Evolutionary conservation across 2,113 vertebrate genomes (phyloP).

Genomic region (Thryonomys swinderianus): DNA sequence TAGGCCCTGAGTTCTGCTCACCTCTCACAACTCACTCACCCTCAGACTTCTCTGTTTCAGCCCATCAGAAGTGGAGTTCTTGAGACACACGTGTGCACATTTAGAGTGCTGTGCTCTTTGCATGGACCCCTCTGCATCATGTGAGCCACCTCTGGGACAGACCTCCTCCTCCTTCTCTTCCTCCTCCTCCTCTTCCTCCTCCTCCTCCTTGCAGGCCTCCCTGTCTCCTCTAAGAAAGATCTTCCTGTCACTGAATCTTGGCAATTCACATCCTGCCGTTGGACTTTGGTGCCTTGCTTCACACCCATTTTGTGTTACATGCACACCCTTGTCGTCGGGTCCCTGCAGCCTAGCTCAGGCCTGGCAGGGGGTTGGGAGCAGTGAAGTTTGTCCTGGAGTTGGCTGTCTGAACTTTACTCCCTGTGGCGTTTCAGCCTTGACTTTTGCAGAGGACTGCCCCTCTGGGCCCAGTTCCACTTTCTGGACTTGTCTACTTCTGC

Average conservation of each 20-base stretch:
- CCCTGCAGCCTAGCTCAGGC: neutral
- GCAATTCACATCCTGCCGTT: neutral
- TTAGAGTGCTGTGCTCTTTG: neutral
- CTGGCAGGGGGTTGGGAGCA: rapidly evolving
- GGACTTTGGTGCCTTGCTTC: neutral
- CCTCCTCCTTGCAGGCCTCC: neutral
- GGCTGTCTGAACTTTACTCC: neutral
- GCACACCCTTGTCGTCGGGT: rapidly evolving
- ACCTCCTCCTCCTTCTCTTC: neutral
- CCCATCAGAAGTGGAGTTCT: neutral
- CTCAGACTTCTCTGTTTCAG: neutral
- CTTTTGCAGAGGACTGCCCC: neutral
- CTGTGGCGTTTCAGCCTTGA: neutral
- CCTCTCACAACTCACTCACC: no score
- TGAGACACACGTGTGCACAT: neutral
- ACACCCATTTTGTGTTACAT: neutral
- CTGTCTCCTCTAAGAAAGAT: no score
- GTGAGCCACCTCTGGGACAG: neutral
- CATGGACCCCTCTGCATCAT: rapidly evolving
- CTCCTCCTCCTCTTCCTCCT: no score
- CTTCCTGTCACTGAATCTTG: neutral
- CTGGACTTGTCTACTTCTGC: neutral
- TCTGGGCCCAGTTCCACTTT: neutral
- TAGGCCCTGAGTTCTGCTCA: neutral
- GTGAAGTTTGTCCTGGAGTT: rapidly evolving